phyloP scores from a whole-genome alignment of 2,888 invertebrate species.

The Dexiosoma caninum region DNA sequence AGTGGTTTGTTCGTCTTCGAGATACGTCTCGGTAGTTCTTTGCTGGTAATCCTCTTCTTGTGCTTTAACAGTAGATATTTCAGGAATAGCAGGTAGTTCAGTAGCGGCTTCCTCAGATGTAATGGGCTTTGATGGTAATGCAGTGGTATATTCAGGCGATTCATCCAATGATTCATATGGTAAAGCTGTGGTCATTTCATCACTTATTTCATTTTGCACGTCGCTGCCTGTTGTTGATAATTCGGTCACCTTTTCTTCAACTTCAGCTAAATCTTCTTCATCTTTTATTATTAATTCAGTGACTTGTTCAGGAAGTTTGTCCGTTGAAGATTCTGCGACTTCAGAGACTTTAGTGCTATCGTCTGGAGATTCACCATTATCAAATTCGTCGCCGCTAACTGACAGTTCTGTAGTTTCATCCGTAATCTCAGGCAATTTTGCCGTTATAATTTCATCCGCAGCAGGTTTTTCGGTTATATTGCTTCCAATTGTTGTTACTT shows the following conservation, averaged over 20 bases:
- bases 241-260: background rate
- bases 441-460: background rate
- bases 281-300: slow-evolving; percentile 2
- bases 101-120: background rate
- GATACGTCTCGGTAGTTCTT: background rate
- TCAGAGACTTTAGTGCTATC: background rate
- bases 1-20: slow-evolving; percentile 6
- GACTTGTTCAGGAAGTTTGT: background rate
- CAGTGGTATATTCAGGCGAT: background rate
- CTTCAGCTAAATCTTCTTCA: slow-evolving; percentile 4
- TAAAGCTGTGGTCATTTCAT: background rate
- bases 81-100: background rate
- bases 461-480: background rate
- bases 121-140: background rate
- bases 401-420: background rate
- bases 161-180: background rate
- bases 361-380: background rate
- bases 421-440: background rate
- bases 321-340: background rate
- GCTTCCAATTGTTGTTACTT: background rate
- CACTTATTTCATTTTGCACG: background rate
- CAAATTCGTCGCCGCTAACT: background rate
- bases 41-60: slow-evolving; percentile 9
- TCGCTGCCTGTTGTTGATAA: background rate
- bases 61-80: slow-evolving; percentile 21